phyloP scores from a whole-genome alignment of 2,888 invertebrate genomes.

The Dryocosmus kuriphilus region DNA sequence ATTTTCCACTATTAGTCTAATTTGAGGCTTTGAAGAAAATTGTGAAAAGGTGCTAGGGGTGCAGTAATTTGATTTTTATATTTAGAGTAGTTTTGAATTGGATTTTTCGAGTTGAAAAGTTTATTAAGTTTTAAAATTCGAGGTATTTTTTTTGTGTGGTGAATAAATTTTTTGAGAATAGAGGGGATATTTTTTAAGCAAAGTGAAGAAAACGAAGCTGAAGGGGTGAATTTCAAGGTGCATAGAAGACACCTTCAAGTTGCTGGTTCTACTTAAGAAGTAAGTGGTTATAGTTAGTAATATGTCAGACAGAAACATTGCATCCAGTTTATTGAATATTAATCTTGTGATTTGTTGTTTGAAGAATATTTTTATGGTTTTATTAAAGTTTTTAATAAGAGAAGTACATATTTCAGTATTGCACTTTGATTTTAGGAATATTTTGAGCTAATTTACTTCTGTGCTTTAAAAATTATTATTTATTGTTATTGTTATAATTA shows the following conservation, averaged over 20 bases:
- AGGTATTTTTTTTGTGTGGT: background rate
- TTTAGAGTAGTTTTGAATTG: background rate
- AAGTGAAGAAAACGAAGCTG: background rate
- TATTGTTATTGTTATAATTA: no score
- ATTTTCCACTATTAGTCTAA: background rate
- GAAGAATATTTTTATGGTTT: no score
- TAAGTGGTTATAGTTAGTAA: constrained; percentile 1
- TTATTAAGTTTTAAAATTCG: background rate
- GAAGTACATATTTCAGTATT: no score
- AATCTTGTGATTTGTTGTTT: no score
- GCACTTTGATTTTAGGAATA: no score
- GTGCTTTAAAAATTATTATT: no score
- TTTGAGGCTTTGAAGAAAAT: background rate
- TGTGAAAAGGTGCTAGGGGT: background rate
- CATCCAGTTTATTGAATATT: background rate
- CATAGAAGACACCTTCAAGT: background rate
- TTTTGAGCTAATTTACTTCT: no score
- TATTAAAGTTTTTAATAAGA: no score
- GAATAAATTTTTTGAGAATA: background rate
- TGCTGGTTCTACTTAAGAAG: background rate
- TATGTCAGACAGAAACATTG: background rate
- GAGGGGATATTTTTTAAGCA: background rate
- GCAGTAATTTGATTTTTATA: background rate
- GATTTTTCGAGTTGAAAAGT: no score
- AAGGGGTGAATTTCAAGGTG: background rate